Percentiles rank a stretch among this genome's conserved stretches.
Evolutionary conservation across 2,888 invertebrate genomes (phyloP).

Genomic region (Thalpophila matura): DNA sequence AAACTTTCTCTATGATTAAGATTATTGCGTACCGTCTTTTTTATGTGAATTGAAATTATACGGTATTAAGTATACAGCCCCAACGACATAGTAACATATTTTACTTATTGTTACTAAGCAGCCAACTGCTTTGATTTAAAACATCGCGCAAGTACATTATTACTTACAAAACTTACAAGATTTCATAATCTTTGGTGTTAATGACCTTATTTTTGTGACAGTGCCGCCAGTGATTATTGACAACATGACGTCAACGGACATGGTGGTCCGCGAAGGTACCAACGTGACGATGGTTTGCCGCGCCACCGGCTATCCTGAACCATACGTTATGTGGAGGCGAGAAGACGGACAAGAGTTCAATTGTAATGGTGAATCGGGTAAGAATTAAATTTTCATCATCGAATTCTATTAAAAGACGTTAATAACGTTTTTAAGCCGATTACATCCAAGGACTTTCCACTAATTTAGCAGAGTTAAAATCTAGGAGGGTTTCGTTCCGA

Average conservation of each 20-base stretch:
- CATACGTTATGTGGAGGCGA: constrained; percentile 97
- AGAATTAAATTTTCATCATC: constrained; percentile 29
- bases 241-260: constrained; percentile 97
- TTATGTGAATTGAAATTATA: neutral
- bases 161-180: neutral
- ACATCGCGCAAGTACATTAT: neutral
- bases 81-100: neutral
- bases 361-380: constrained; percentile 97
- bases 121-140: neutral
- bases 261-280: constrained; percentile 97
- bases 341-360: constrained; percentile 97
- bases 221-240: constrained; percentile 98
- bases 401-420: neutral
- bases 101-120: neutral
- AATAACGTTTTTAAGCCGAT: neutral
- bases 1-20: constrained; percentile 22
- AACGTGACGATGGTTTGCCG: constrained; percentile 97
- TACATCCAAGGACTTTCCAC: neutral
- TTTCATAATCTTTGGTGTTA: neutral
- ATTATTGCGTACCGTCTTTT: neutral
- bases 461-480: neutral
- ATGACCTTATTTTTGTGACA: constrained; percentile 78
- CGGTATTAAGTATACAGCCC: neutral
- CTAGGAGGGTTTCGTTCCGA: too few species aligned
- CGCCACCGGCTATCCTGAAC: constrained; percentile 97